phyloP scores from a whole-genome alignment of 1,140 invertebrate species.

The Sipha flava region DNA sequence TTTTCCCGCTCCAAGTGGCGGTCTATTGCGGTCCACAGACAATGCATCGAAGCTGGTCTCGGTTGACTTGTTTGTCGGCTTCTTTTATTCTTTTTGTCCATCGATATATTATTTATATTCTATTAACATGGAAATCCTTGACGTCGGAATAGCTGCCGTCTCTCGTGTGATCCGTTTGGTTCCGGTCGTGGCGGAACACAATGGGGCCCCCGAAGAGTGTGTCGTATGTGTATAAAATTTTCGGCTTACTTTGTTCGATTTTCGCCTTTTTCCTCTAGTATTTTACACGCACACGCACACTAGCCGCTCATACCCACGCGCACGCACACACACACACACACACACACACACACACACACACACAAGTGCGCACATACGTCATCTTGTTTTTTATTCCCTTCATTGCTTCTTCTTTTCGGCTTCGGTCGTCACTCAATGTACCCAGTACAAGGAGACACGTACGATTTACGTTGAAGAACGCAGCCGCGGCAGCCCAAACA shows the following conservation, averaged over 20 bases:
- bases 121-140: constrained; percentile 32
- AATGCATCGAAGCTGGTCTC: constrained; percentile 19
- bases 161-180: constrained; percentile 29
- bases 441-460: constrained; percentile 21
- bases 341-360: not conserved
- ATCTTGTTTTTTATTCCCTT: not conserved
- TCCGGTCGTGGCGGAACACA: constrained; percentile 24
- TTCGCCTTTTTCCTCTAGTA: constrained; percentile 5
- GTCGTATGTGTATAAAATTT: constrained; percentile 13
- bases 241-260: constrained; percentile 26
- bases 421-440: not conserved
- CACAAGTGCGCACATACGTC: not conserved
- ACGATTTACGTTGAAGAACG: constrained; percentile 18
- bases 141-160: constrained; percentile 14
- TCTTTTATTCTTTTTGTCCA: constrained; percentile 31
- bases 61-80: constrained; percentile 31
- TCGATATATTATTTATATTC: constrained; percentile 32
- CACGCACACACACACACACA: not conserved
- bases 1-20: constrained; percentile 4
- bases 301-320: not conserved
- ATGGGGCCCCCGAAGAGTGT: constrained; percentile 3
- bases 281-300: not conserved
- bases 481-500: not conserved
- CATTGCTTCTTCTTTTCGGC: not conserved
- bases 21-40: constrained; percentile 12